Percentiles rank a stretch among this genome's conserved stretches.
Conservation (phyloP, 2,888 invertebrate genomes). For the Osmoderma eremita region DNA sequence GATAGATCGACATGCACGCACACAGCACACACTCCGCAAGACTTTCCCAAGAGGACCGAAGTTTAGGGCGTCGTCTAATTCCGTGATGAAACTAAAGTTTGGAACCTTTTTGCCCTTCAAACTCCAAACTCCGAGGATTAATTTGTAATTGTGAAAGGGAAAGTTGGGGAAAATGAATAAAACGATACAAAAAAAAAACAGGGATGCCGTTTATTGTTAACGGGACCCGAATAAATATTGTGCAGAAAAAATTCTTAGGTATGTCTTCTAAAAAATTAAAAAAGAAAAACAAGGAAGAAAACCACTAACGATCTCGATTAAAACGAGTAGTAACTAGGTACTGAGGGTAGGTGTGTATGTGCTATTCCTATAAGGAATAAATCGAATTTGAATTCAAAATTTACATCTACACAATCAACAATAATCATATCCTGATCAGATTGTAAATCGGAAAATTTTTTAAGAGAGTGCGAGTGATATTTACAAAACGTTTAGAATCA, state of each 20-base stretch:
- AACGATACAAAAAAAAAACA: constrained; percentile 21
- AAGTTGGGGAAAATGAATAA: constrained; percentile 18
- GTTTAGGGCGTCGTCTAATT: neutral
- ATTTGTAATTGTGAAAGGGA: constrained; percentile 7
- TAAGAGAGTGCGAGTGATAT: too few relatives aligned
- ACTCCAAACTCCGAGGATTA: neutral
- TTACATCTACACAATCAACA: neutral
- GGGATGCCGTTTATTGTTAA: neutral
- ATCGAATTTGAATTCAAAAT: too few relatives aligned
- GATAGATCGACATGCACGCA: neutral
- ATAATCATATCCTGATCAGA: too few relatives aligned
- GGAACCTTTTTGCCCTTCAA: constrained; percentile 3
- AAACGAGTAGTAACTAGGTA: neutral
- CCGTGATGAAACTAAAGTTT: too few relatives aligned
- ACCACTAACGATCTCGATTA: neutral
- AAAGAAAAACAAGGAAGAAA: neutral
- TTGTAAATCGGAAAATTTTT: too few relatives aligned
- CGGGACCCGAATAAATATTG: neutral
- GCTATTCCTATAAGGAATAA: too few relatives aligned
- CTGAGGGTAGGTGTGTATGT: neutral
- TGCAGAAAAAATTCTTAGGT: neutral
- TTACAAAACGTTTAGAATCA: too few relatives aligned
- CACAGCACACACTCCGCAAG: neutral
- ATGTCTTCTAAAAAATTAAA: neutral
- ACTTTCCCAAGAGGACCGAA: neutral